These are phyloP conservation scores for Scaptomyza tumidula DNA, from an alignment of 2,888 invertebrate genomes.

Conservation along the genomic window DNA sequence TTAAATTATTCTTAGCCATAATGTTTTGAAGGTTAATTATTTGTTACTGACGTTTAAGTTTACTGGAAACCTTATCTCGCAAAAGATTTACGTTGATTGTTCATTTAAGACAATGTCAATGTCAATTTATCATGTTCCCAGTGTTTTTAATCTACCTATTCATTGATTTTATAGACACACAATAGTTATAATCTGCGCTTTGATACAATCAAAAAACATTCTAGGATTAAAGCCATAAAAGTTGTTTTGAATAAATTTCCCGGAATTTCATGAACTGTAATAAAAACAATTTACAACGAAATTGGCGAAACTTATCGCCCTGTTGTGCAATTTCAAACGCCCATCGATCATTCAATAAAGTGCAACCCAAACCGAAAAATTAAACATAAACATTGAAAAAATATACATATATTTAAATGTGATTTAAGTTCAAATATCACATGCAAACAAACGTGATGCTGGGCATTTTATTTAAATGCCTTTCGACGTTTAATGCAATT, in stretches of 20 bases:
- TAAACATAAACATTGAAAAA: background rate
- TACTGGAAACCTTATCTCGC: background rate
- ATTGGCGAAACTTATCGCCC: slow-evolving; percentile 49
- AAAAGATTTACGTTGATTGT: background rate
- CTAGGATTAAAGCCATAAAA: background rate
- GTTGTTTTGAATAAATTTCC: background rate
- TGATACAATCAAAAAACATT: background rate
- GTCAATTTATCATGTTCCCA: background rate
- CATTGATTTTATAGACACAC: background rate
- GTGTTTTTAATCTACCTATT: background rate
- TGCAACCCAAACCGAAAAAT: background rate
- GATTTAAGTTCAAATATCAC: slow-evolving; percentile 10
- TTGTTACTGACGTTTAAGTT: background rate
- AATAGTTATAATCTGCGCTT: background rate
- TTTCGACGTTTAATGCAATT: slow-evolving; percentile 63
- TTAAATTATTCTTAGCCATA: no score
- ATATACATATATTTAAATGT: background rate
- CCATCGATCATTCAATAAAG: slow-evolving; percentile 38
- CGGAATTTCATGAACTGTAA: background rate
- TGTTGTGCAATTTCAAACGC: slow-evolving; percentile 33
- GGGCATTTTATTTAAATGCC: slow-evolving; percentile 27
- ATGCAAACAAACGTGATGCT: slow-evolving; percentile 27
- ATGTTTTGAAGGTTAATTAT: no score
- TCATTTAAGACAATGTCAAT: background rate
- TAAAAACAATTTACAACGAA: no score